Evolutionary conservation across 2,113 vertebrate genomes (phyloP), one percentile per base, ranked within the genome.

Genomic region (Vulpes ferrilata): DNA sequence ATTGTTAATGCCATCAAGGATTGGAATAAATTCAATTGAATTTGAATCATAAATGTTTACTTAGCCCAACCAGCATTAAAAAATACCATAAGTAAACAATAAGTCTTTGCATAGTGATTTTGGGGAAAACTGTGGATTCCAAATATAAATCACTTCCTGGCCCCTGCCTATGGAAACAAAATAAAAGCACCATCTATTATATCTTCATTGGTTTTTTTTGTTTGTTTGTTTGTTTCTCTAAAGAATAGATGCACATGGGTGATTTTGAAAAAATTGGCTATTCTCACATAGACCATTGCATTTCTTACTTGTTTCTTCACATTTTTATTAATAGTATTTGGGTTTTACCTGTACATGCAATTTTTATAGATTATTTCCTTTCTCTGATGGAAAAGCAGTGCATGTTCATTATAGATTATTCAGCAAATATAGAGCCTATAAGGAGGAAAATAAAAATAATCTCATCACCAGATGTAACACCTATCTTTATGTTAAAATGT

Each of bases 381-480:
- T 86, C 35, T 81, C 74, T 74, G 32, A 57, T 57, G 69, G 65
- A 55, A 83, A 86, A 92, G 32, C 27, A 74, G 74, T 27, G 2
- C 3, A 23, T 32, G 3, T 2, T 90, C 23, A 43, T 79, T 94
- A 3, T 55, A 76, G 30, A 90, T 51, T 90, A 78, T 27, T 20
- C 27, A 59, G 51, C 88, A 93, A 96, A 80, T 55, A 88, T 2
- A 73, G 62, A 93, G 60, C 94, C 13, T 82, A 57, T 57, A 92
- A 57, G 57, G 12, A 92, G 12, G 25, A 80, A 97, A 88, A 35
- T 64, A 74, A 78, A 95, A 88, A 74, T 90, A 53, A 85, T 95
- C 15, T 93, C 10, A 67, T 74, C 43, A 80, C 1, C 53, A 59
- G 11, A 25, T 35, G 7, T 88, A 60, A 48, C 5, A 76, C 15